Base-by-base conservation (phyloP, 1,140 invertebrate species). In the Scylla paramamosain region DNA sequence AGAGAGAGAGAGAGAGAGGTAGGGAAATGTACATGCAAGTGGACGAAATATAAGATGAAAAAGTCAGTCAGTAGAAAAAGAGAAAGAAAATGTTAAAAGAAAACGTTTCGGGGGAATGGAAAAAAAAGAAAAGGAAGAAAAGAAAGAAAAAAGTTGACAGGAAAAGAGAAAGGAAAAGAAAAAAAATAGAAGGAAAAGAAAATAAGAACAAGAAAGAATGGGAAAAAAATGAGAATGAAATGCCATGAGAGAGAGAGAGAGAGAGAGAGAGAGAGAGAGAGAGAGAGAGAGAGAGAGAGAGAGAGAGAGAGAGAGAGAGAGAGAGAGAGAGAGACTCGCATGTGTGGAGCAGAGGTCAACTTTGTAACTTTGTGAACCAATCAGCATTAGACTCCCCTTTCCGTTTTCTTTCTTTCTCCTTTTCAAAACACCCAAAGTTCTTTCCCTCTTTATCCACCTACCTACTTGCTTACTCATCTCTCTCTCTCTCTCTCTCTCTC, bases 401-500 rank as follows among this genome's bases (percentile, higher is more conserved):
- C 39, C 10, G 16, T 59, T 59, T 20, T 86, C 14, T 86, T 39
- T 31, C 32, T 39, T 29, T 0, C 28, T 39, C 32, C 83, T 2
- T 83, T 83, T 83, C 29, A 29, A 29, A 25, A n/a, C 29, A 83
- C 7, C 7, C 29, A 12, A 83, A 29, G 12, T 14, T 86, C 12
- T 86, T 29, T 86, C 83, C n/a, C 28, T 29, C n/a, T 86, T 25
- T 4, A 83, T 25, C 7, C 29, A 4, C 39, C 1, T 39, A 39
- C 39, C 1, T 39, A 39, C 6, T 39, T 39, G 39, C 39, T 39
- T 39, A 39, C 86, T 88, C 45, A n/a, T 3, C 86, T 88, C 20
- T 82, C 59, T 82, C 91, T 77, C 89, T 91, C 89, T 91, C 46
- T 91, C 89, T 91, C 89, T 91, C 89, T 91, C 89, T 91, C 89